Conservation (phyloP, 2,113 vertebrate genomes). For the Tautogolabrus adspersus region DNA sequence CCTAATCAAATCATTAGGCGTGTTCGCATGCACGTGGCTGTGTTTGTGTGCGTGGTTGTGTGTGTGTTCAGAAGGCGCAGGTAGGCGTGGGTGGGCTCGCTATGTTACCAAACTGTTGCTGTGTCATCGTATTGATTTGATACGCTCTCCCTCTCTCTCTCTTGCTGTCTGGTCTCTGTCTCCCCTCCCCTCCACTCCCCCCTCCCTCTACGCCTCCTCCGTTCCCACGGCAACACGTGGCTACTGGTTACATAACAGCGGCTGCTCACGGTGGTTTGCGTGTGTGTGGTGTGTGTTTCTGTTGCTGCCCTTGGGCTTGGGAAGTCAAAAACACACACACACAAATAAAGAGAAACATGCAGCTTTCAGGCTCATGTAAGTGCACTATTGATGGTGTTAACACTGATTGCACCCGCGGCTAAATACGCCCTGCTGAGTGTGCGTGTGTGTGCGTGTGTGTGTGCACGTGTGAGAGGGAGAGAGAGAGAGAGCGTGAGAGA, state of each 20-base stretch:
- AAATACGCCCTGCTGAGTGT: slow-evolving; percentile 1
- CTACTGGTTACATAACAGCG: slow-evolving; percentile 65
- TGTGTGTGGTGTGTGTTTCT: slow-evolving; percentile 7
- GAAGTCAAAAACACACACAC: slow-evolving; percentile 36
- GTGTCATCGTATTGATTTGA: slow-evolving; percentile 47
- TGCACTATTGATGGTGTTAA: slow-evolving; percentile 45
- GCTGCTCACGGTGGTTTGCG: neutral
- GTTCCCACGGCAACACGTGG: slow-evolving; percentile 71
- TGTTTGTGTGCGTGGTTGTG: neutral
- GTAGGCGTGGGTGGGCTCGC: neutral
- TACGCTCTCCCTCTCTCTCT: slow-evolving; percentile 9
- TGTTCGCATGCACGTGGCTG: neutral
- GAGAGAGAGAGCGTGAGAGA: neutral
- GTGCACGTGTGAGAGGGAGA: slow-evolving; percentile 1
- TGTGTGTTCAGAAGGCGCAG: neutral
- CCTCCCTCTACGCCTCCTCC: slow-evolving; percentile 20
- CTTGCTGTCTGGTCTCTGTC: slow-evolving; percentile 31
- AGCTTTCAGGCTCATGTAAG: slow-evolving; percentile 10
- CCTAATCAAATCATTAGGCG: neutral
- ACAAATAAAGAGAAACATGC: slow-evolving; percentile 2
- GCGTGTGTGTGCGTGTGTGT: slow-evolving; percentile 14
- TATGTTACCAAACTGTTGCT: slow-evolving; percentile 5
- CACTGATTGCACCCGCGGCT: neutral
- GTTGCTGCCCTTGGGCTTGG: slow-evolving; percentile 19
- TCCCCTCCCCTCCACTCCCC: neutral